Percentiles rank a stretch among this genome's conserved stretches.
These are phyloP conservation scores for Pardosa pseudoannulata DNA, from an alignment of 2,888 invertebrate genomes.

Conservation along the genomic window DNA sequence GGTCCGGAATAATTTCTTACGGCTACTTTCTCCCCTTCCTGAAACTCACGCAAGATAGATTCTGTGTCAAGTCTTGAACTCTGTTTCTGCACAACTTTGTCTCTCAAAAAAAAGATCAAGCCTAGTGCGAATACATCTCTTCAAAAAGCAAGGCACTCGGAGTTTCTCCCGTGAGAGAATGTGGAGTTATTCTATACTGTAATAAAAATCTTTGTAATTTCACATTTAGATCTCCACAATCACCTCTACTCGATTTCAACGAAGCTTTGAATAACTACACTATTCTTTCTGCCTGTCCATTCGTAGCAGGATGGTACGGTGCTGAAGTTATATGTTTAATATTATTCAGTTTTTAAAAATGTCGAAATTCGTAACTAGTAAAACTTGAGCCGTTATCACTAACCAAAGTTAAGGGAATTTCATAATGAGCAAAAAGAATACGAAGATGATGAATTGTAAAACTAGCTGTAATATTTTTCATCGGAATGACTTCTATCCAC, in stretches of 20 bases:
- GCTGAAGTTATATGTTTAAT: constrained; percentile 38
- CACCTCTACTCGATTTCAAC: constrained; percentile 39
- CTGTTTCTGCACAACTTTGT: neutral
- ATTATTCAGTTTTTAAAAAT: constrained; percentile 42
- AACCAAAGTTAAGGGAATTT: constrained; percentile 36
- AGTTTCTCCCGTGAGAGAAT: constrained; percentile 44
- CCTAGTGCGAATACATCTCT: constrained; percentile 32
- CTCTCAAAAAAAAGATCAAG: constrained; percentile 29
- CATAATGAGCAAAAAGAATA: too few species aligned
- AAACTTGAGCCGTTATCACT: constrained; percentile 43
- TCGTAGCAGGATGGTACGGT: constrained; percentile 38
- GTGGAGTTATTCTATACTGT: constrained; percentile 48
- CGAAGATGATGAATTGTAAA: too few species aligned
- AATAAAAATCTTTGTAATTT: constrained; percentile 49
- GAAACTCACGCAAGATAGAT: constrained; percentile 47
- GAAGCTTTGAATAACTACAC: constrained; percentile 35
- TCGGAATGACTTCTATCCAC: constrained; percentile 38
- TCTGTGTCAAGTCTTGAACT: constrained; percentile 48
- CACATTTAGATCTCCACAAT: constrained; percentile 42
- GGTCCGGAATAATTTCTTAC: constrained; percentile 50
- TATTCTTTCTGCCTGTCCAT: constrained; percentile 42
- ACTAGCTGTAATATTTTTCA: constrained; percentile 35
- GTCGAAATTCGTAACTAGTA: constrained; percentile 44
- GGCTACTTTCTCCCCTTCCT: constrained; percentile 49
- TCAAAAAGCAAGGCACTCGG: constrained; percentile 47